A percentile compares a stretch with the other conserved stretches of the same genome.
Conservation (phyloP, 2,797 vertebrate species). For the Coreius guichenoti region DNA sequence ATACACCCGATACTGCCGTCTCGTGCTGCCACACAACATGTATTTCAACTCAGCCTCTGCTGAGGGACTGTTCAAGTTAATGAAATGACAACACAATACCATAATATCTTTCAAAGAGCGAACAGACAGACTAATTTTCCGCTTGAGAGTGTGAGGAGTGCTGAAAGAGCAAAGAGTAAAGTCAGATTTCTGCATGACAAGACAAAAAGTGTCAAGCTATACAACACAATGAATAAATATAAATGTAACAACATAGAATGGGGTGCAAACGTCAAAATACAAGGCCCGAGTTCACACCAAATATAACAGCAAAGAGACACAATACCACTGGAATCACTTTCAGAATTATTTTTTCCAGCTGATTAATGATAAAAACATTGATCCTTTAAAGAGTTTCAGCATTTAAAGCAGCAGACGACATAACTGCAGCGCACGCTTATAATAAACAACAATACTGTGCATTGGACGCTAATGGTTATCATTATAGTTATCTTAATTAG, state of each 20-base stretch:
- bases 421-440: neutral
- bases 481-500: neutral
- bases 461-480: neutral
- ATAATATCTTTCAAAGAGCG: slow-evolving; percentile 4
- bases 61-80: slow-evolving; percentile 16
- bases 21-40: neutral
- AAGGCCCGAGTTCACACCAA: neutral
- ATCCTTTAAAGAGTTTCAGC: neutral
- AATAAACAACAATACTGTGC: neutral
- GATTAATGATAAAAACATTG: neutral
- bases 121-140: neutral
- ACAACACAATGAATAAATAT: neutral
- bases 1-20: neutral
- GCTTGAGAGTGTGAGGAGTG: neutral
- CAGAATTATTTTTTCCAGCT: neutral
- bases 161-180: neutral
- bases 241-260: neutral
- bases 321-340: neutral
- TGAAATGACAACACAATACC: slow-evolving; percentile 32
- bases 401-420: neutral
- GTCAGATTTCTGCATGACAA: neutral
- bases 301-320: too few relatives aligned
- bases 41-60: neutral
- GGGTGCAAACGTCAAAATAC: neutral
- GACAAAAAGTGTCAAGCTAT: neutral